Base-by-base conservation (phyloP, 2,113 vertebrate genomes). In the Rhineura floridana region DNA sequence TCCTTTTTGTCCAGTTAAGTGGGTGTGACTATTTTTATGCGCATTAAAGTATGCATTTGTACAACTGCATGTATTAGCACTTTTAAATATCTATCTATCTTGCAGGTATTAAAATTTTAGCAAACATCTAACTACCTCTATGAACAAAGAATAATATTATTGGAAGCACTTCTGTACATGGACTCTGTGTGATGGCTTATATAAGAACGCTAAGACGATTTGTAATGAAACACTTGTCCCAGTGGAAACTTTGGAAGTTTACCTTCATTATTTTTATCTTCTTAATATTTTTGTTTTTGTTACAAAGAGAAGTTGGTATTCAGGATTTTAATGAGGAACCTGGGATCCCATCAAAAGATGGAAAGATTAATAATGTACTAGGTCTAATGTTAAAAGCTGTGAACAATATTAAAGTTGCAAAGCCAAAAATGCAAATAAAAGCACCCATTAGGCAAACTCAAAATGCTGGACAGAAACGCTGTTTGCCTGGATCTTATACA, bases 371-470 rank as follows among this genome's bases (percentile, higher is more conserved):
- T 90, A 95, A 97, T 30, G 94, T 99, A 93, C 94, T 99, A 88
- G 98, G 97, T 91, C 97, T 99, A 76, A 93, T 99, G 95, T 96
- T 99, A 55, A 98, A 99, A 87, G 98, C 99, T 50, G 97, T 99
- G 94, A 98, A 98, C 96, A 99, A 99, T 96, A 97, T 99, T 89
- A 98, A 98, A 96, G 98, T 97, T 39, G 97, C 93, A 44, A 98
- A 98, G 96, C 99, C 98, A 95, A 99, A 99, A 96, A 98, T 99
- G 98, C 99, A 99, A 94, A 99, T 99, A 95, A 97, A 95, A 95
- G 98, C 99, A 63, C 99, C 99, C 0, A 86, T 98, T 19, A 97
- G 97, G 79, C 96, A 97, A 94, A 97, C 93, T 90, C 96, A 96
- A 30, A 85, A 93, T 70, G 94, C 93, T 75, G 96, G 91, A 13